Evolutionary conservation across 2,888 invertebrate genomes (phyloP).

Genomic region (Zhuqinia jingwanae): DNA sequence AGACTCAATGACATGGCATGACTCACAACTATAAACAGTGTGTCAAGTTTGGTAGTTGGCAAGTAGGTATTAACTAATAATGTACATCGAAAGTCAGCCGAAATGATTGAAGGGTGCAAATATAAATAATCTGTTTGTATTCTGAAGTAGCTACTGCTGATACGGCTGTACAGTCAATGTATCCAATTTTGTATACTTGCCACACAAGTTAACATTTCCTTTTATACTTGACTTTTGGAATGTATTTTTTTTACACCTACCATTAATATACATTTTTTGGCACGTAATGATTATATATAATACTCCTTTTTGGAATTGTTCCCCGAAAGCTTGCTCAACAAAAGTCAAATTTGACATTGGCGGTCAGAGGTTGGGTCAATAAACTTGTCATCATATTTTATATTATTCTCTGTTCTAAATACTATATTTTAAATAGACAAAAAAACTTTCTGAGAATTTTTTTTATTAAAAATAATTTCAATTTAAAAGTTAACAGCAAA

Average conservation of each 20-base stretch:
- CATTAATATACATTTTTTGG: background rate
- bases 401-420: too few species aligned
- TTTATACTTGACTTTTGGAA: background rate
- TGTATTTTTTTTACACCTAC: background rate
- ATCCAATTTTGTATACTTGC: background rate
- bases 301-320: background rate
- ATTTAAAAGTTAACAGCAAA: too few species aligned
- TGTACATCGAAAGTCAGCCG: background rate
- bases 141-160: too few species aligned
- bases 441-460: too few species aligned
- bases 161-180: too few species aligned
- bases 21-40: slow-evolving; percentile 12
- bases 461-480: too few species aligned
- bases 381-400: slow-evolving; percentile 14
- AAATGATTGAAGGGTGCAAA: slow-evolving; percentile 24
- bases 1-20: slow-evolving; percentile 6
- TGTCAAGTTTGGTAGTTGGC: too few species aligned
- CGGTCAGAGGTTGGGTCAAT: slow-evolving; percentile 18
- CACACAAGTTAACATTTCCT: background rate
- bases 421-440: too few species aligned
- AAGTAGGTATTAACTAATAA: slow-evolving; percentile 1
- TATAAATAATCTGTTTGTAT: background rate
- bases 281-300: too few species aligned
- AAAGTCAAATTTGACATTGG: background rate
- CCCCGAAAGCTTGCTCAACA: background rate